A percentile compares a stretch with the other conserved stretches of the same genome.
Conservation (phyloP, 2,888 invertebrate genomes). For the Dynastes maya region DNA sequence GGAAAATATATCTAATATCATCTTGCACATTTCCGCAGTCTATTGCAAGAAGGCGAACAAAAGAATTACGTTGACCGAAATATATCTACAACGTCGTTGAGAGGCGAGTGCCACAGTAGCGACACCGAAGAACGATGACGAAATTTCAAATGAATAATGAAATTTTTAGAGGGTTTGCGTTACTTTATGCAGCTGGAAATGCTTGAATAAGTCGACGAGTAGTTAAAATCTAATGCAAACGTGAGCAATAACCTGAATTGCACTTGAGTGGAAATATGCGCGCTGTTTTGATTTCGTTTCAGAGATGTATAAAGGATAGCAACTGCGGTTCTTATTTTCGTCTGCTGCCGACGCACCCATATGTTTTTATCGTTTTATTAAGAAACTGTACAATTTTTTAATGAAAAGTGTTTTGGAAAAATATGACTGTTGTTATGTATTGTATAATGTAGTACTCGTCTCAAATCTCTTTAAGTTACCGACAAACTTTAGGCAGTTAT, state of each 20-base stretch:
- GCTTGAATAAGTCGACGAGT: slow-evolving; percentile 42
- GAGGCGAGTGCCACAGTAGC: neutral
- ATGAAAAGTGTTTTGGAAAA: too few relatives aligned
- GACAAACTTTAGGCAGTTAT: too few relatives aligned
- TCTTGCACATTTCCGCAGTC: neutral
- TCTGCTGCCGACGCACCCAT: neutral
- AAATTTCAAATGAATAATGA: slow-evolving; percentile 5
- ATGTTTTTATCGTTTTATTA: too few relatives aligned
- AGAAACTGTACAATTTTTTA: too few relatives aligned
- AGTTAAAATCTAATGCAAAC: slow-evolving; percentile 49
- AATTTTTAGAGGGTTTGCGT: neutral
- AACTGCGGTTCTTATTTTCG: neutral
- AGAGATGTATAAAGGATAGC: slow-evolving; percentile 1
- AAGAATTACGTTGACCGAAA: neutral
- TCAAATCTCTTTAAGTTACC: too few relatives aligned
- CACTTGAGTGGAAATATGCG: slow-evolving; percentile 58
- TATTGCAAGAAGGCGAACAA: neutral
- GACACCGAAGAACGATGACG: neutral
- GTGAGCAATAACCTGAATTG: slow-evolving; percentile 59
- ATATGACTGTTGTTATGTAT: too few relatives aligned
- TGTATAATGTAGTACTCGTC: too few relatives aligned
- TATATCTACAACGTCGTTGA: neutral
- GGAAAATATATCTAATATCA: neutral
- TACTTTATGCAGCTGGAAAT: slow-evolving; percentile 1
- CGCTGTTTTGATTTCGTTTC: slow-evolving; percentile 57